Conservation (phyloP, 2,113 vertebrate species). For the Malaclemys terrapin region DNA sequence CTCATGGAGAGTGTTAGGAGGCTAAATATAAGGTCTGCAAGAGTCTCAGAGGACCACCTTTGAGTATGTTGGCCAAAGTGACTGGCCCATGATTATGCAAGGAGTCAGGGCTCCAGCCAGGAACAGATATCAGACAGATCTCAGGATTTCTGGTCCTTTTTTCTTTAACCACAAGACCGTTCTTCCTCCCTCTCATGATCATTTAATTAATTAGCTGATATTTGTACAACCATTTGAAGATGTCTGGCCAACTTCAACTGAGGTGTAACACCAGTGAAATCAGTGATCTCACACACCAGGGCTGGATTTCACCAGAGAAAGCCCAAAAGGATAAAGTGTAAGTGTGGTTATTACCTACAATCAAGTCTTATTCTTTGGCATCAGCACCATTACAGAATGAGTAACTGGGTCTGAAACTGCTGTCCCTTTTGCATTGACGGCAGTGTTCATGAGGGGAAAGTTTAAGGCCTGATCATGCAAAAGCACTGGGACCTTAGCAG, state of each 20-base stretch:
- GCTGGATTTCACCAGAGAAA: not conserved
- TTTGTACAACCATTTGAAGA: constrained; percentile 15
- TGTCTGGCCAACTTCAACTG: constrained; percentile 7
- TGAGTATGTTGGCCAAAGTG: not conserved
- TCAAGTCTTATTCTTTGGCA: not conserved
- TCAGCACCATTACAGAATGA: too few relatives aligned
- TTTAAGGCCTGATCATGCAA: not conserved
- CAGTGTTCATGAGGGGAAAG: not conserved
- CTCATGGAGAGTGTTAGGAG: accelerated
- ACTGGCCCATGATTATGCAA: not conserved
- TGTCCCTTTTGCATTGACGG: too few relatives aligned
- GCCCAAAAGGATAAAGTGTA: accelerated
- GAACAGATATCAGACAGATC: not conserved
- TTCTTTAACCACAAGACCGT: not conserved
- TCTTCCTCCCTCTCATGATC: not conserved
- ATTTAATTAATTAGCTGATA: constrained; percentile 18
- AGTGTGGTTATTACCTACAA: accelerated
- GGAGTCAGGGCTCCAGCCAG: not conserved
- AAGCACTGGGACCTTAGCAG: not conserved
- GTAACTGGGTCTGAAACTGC: not conserved
- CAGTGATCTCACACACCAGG: not conserved
- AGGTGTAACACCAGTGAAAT: not conserved
- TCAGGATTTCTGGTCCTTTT: not conserved
- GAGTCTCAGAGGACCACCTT: not conserved
- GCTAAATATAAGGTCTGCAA: not conserved